A percentile compares a stretch with the other conserved stretches of the same genome.
Conservation (phyloP, 64 coral and sea anemone species). For the Orbicella faveolata region DNA sequence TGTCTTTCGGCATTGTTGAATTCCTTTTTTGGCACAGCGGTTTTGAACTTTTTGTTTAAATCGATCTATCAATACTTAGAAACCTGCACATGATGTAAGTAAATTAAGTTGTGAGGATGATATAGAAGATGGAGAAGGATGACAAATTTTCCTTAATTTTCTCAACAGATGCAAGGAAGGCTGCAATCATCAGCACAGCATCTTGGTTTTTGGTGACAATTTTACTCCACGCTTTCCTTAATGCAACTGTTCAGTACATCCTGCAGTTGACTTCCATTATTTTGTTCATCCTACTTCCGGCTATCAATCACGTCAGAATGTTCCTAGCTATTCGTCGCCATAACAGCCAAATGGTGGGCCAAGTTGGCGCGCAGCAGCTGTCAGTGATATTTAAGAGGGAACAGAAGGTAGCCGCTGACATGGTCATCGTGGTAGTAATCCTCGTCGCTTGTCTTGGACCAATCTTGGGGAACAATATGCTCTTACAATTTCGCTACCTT, state of each 20-base stretch:
- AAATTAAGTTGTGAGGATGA: too few species aligned
- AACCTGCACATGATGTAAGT: too few species aligned
- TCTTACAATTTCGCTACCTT: not conserved
- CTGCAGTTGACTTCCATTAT: not conserved
- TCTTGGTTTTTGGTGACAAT: not conserved
- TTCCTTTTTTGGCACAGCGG: too few species aligned
- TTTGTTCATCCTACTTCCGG: not conserved
- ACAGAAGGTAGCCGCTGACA: constrained; percentile 5
- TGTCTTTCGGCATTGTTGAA: too few species aligned
- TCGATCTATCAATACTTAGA: too few species aligned
- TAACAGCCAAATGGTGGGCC: not conserved
- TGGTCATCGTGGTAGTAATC: not conserved
- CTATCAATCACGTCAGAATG: not conserved
- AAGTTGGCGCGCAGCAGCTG: not conserved
- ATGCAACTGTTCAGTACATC: not conserved
- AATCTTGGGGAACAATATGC: not conserved
- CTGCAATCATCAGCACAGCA: not conserved
- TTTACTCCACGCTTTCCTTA: not conserved
- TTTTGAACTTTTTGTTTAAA: too few species aligned
- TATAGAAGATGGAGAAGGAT: too few species aligned
- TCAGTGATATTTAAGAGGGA: not conserved
- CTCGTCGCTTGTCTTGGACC: not conserved
- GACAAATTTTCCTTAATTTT: too few species aligned
- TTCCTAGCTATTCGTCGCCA: not conserved
- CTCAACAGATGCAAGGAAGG: not conserved